Base-by-base conservation (phyloP, 1,140 invertebrate genomes). In the Aphaenogaster rudis region DNA sequence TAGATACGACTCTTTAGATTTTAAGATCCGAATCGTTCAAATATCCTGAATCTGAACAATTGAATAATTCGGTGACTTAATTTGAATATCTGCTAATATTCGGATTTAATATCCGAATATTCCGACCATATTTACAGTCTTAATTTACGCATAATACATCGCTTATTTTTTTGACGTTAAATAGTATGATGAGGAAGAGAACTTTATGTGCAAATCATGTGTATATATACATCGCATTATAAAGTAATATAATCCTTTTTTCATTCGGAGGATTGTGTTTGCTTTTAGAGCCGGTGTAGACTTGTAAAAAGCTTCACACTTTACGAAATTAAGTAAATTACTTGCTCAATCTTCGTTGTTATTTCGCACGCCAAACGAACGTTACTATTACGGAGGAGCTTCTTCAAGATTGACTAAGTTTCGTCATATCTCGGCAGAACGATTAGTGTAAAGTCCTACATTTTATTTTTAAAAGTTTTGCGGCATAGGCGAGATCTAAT, bases 281-380 rank as follows among this genome's bases (percentile, higher is more conserved):
- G 1, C 8, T 45, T 63, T 33, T 78, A 64, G 4, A 63, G 8
- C 5, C 21, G 5, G 5, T 45, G 15, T 36, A 66, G 33, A 50
- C 7, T 80, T 66, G 13, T 39, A 28, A 36, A 69, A 21, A 67
- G 45, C 7, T 36, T 39, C 28, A 80, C n/a, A 63, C 28, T 39
- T 69, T 50, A 54, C 13, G 13, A 69, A 80, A 80, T 15, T 57
- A 28, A 28, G 17, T 71, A 28, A 28, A 28, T 28, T 28, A 28
- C 28, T 71, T 81, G 79, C 66, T 81, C 66, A 81, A 81, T 33
- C 8, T 79, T 28, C 48, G 9, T 45, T 13, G 7, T 80, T 67
- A 39, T 17, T 80, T 17, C 33, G 28, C 45, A 64, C 39, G 48
- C 8, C n/a, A 54, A 21, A 80, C 11, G 3, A 9, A 39, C 7